A percentile compares a stretch with the other conserved stretches of the same genome.
phyloP scores from a whole-genome alignment of 2,888 invertebrate species.

The Drosophila kuntzei region DNA sequence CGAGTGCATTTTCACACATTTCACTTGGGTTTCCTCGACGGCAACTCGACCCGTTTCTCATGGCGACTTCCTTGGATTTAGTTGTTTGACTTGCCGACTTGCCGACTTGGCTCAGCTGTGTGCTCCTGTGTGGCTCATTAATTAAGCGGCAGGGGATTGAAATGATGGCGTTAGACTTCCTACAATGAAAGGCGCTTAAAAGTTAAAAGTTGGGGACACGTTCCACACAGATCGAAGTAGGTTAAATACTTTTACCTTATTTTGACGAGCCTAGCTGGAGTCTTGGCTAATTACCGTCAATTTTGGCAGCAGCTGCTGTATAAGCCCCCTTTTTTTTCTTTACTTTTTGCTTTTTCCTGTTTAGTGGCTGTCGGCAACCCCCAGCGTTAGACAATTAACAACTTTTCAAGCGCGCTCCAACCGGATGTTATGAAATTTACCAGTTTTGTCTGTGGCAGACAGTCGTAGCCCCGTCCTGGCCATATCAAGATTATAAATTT shows the following conservation, averaged over 20 bases:
- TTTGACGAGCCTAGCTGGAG: slow-evolving; percentile 39
- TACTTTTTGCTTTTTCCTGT: slow-evolving; percentile 54
- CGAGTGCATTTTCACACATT: slow-evolving; percentile 61
- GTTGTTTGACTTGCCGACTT: slow-evolving; percentile 4
- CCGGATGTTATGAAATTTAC: slow-evolving; percentile 82
- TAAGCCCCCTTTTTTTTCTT: slow-evolving; percentile 6
- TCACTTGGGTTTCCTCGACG: slow-evolving; percentile 46
- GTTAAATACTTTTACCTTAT: slow-evolving; percentile 79
- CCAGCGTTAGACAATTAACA: slow-evolving; percentile 72
- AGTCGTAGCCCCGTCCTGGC: slow-evolving; percentile 46
- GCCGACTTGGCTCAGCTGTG: slow-evolving; percentile 6
- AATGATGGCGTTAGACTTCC: slow-evolving; percentile 54
- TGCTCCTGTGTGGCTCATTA: slow-evolving; percentile 54
- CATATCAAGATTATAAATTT: slow-evolving; percentile 78
- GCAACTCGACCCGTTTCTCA: slow-evolving; percentile 31
- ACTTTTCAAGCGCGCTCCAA: slow-evolving; percentile 79
- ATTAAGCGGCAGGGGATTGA: slow-evolving; percentile 58
- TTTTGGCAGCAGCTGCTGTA: slow-evolving; percentile 58
- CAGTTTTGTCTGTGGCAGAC: slow-evolving; percentile 54
- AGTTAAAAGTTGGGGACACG: slow-evolving; percentile 40
- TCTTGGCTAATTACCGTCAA: slow-evolving; percentile 70
- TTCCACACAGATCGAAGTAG: slow-evolving; percentile 57
- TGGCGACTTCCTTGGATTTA: slow-evolving; percentile 67
- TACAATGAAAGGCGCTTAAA: slow-evolving; percentile 65
- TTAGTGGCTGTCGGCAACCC: slow-evolving; percentile 48